Evolutionary conservation across 2,113 vertebrate species (phyloP), one percentile per base, ranked within the genome.

Genomic region (Nymphicus hollandicus): DNA sequence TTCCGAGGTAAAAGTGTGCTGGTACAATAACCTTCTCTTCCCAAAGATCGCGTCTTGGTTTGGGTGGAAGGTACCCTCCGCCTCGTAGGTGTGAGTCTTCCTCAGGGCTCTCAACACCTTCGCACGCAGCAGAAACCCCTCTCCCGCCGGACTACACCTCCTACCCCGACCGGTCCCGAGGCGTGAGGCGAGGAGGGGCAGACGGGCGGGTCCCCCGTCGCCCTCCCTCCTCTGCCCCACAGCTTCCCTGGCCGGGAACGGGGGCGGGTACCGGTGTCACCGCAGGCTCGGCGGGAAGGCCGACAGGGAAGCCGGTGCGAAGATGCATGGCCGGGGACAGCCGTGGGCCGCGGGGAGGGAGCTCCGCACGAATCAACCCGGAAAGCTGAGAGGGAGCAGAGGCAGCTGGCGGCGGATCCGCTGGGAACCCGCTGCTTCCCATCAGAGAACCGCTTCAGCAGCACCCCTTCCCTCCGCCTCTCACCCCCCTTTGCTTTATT

Each of bases 381-480:
- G 76, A 80, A 90, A 89, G 80, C 83, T 66, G 28, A 80, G 44
- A 63, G 79, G 90, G 68, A 63, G 25, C 25, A 37, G 96, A 78
- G 94, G 79, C 85, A 83, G 71, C 66, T 17, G 81, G 53, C 41
- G 47, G 92, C 92, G 28, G 58, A 83, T 77, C 81, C 44, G 27
- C 88, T 15, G 41, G 92, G 97, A 97, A 76, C 69, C 71, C 84
- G 65, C 64, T 33, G 44, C 83, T 87, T 96, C 81, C 93, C 76
- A 44, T 47, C 27, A 66, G 93, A 87, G 90, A 97, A 81, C 76
- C 82, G 95, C 97, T 97, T 88, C 76, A 98, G 81, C 81, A 52
- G 66, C 74, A 53, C 14, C 61, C 23, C 20, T 89, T 76, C 41
- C 81, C 80, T 58, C 84, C 74, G 68, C 83, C 69, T 49, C 35